Evolutionary conservation across 1,140 invertebrate genomes (phyloP).

Genomic region (Habropoda laboriosa): DNA sequence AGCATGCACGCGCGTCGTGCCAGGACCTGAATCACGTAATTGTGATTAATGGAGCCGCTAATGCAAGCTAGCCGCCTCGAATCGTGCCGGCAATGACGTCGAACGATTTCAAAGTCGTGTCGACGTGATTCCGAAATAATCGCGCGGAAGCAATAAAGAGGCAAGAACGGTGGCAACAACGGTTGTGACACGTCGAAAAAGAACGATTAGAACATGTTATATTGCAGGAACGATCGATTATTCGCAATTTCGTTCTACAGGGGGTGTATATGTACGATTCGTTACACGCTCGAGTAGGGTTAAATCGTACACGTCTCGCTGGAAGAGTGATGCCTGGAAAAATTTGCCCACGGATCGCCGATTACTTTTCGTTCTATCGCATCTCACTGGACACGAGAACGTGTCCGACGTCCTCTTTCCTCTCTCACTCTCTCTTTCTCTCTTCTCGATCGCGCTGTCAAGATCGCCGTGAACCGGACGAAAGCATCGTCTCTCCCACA

Average conservation of each 20-base stretch:
- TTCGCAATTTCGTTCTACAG: not conserved
- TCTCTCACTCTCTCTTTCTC: too few species aligned
- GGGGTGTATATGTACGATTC: not conserved
- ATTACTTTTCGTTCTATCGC: constrained; percentile 1
- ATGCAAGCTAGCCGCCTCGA: constrained; percentile 65
- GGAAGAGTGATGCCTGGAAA: not conserved
- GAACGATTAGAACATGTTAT: not conserved
- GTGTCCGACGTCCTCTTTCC: constrained; percentile 23
- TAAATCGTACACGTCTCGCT: not conserved
- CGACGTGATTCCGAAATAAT: constrained; percentile 59
- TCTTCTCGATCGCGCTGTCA: constrained; percentile 52
- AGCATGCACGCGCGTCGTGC: constrained; percentile 26
- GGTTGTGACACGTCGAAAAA: too few species aligned
- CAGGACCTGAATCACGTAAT: constrained; percentile 78
- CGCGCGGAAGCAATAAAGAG: constrained; percentile 20
- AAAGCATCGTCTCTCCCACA: constrained; percentile 57
- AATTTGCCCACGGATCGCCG: not conserved
- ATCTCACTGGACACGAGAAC: not conserved
- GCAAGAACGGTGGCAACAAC: constrained; percentile 16
- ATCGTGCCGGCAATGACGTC: constrained; percentile 70
- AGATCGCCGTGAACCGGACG: constrained; percentile 38
- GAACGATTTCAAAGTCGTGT: constrained; percentile 63
- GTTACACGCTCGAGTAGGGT: too few species aligned
- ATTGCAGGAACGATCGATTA: not conserved
- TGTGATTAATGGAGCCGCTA: constrained; percentile 78